Evolutionary conservation across 2,797 vertebrate genomes (phyloP), one percentile per base, ranked within the genome.

Genomic region (Lophotriccus pileatus): DNA sequence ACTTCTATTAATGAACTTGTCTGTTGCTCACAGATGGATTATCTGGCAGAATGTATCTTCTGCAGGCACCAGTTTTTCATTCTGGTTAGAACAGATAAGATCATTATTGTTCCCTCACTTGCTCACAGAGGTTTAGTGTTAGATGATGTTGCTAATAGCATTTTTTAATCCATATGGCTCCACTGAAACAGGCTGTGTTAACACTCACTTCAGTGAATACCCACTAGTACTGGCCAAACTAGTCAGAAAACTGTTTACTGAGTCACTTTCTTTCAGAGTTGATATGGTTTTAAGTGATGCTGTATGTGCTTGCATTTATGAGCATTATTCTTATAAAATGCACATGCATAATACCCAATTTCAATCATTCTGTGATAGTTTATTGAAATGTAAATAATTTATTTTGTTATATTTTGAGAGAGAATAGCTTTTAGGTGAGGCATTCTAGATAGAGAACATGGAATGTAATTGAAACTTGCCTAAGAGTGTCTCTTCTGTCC

Each of bases 1-100:
- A 81, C 85, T 91, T 82, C 70, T 87, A 74, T 94, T 95, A 93
- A 96, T 96, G 80, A 95, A 97, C 73, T 83, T 87, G 64, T 89
- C 76, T 86, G 63, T 66, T 97, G 75, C 84, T 94, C 92, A 85
- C 78, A 92, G 94, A 93, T 95, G 84, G 82, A 63, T 18, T 52
- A 32, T 76, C 55, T 94, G 94, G 81, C 88, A 95, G 91, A 90
- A 66, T 24, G 34, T 55, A 62, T 50, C 74, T 62, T 96, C 85
- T 79, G 32, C 64, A 77, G 56, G 59, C 94, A 74, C 67, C 68
- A 75, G 55, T 69, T 73, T 93, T 96, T 78, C 92, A 72, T 60
- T 53, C 79, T 95, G 94, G 55, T 89, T 96, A 83, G 70, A 84
- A 80, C 52, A 94, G 87, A 86, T 82, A 75, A 87, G 77, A 87